A percentile compares a stretch with the other conserved stretches of the same genome.
Evolutionary conservation across 2,888 invertebrate genomes (phyloP).

Genomic region (Mesoligia furuncula): DNA sequence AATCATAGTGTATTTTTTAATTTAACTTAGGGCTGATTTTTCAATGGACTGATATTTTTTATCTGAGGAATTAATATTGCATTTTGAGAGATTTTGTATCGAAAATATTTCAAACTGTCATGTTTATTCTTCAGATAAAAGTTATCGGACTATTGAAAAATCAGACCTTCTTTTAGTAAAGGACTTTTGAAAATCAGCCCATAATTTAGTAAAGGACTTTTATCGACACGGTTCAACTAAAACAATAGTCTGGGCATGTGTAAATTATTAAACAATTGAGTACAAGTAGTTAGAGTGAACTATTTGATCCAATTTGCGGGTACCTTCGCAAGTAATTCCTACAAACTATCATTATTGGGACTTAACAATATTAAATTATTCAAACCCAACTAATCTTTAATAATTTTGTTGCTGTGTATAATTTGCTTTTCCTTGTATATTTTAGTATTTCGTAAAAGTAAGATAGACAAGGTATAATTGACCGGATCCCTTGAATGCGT

Average conservation of each 20-base stretch:
- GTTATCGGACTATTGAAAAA: too few relatives aligned
- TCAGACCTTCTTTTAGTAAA: background rate
- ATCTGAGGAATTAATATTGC: background rate
- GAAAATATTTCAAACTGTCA: background rate
- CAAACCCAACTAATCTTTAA: conserved; percentile 47
- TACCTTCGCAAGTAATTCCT: conserved; percentile 40
- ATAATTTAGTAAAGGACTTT: background rate
- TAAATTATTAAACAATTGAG: conserved; percentile 55
- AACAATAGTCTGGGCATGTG: conserved; percentile 23
- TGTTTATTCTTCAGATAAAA: too few relatives aligned
- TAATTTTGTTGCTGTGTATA: conserved; percentile 23
- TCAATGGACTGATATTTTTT: background rate
- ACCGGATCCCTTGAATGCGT: background rate
- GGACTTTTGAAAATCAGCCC: background rate
- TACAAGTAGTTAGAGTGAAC: conserved; percentile 42
- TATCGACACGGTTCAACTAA: background rate
- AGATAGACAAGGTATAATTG: background rate
- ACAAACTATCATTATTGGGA: conserved; percentile 57
- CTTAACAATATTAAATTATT: conserved; percentile 45
- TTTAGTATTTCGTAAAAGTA: background rate
- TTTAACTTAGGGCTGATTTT: background rate
- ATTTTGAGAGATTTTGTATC: background rate
- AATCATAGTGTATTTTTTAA: background rate
- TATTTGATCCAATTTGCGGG: conserved; percentile 56
- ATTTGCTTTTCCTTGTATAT: conserved; percentile 1